phyloP scores from a whole-genome alignment of 2,797 vertebrate species.

The Synanceia verrucosa region DNA sequence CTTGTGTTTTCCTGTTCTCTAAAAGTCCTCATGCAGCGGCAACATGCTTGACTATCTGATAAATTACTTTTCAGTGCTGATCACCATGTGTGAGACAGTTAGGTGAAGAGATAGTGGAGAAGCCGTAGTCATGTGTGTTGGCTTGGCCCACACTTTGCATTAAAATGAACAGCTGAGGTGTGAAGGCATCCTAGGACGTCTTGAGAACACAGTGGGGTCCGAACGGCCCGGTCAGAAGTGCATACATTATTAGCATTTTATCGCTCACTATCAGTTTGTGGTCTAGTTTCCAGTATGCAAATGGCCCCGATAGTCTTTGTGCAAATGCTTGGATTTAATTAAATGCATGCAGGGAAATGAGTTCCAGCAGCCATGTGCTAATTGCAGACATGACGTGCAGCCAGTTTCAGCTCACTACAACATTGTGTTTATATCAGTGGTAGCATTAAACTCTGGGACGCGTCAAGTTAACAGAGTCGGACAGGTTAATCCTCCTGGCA shows the following conservation, averaged over 20 bases:
- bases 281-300: not conserved
- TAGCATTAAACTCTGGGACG: not conserved
- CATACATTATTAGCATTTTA: not conserved
- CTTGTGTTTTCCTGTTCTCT: not conserved
- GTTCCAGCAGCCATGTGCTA: not conserved
- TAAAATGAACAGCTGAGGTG: conserved; percentile 13
- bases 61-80: no score
- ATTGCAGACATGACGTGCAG: not conserved
- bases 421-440: conserved; percentile 15
- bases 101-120: not conserved
- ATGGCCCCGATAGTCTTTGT: not conserved
- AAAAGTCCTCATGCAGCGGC: not conserved
- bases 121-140: not conserved
- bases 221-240: not conserved
- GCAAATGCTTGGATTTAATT: no score
- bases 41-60: not conserved
- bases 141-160: not conserved
- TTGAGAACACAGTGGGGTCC: not conserved
- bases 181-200: not conserved
- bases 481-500: conserved; percentile 64
- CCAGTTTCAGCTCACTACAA: not conserved
- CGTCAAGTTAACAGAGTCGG: conserved; percentile 40
- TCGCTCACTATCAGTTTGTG: not conserved
- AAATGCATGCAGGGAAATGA: not conserved
- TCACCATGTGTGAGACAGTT: not conserved